Percentiles rank a stretch among this genome's conserved stretches.
Conservation (phyloP, 2,113 vertebrate species). For the Ictidomys tridecemlineatus region DNA sequence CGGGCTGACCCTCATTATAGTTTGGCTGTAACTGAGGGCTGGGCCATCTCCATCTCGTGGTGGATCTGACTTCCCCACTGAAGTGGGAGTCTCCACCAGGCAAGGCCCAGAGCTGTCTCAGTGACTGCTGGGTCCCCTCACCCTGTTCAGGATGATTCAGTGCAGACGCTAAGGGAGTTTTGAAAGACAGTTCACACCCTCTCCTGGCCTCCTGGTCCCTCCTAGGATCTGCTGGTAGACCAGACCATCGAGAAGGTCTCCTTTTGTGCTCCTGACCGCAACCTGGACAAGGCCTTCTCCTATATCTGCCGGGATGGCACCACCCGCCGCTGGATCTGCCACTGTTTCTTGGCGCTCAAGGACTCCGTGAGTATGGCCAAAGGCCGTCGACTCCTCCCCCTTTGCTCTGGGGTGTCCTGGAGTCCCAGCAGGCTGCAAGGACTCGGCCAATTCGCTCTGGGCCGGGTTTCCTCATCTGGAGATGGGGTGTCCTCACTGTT, state of each 20-base stretch:
- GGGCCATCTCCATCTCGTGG: background rate
- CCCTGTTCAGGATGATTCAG: background rate
- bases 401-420: background rate
- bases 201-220: background rate
- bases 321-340: constrained; percentile 96
- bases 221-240: constrained; percentile 95
- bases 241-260: constrained; percentile 98
- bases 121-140: background rate
- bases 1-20: background rate
- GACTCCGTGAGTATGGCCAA: constrained; percentile 91
- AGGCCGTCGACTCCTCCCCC: too few relatives aligned
- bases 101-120: background rate
- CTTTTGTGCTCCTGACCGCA: constrained; percentile 95
- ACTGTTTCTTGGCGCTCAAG: constrained; percentile 96
- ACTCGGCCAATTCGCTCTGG: fast-evolving
- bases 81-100: background rate
- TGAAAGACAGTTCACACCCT: background rate
- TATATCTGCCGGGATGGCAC: constrained; percentile 97
- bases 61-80: background rate
- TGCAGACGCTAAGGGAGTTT: background rate
- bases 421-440: fast-evolving
- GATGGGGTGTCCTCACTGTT: background rate
- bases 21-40: background rate
- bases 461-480: background rate
- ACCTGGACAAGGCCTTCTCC: constrained; percentile 97